Evolutionary conservation across 2,797 vertebrate species (phyloP), one percentile per base, ranked within the genome.

Genomic region (Mormyrops attenuatus): DNA sequence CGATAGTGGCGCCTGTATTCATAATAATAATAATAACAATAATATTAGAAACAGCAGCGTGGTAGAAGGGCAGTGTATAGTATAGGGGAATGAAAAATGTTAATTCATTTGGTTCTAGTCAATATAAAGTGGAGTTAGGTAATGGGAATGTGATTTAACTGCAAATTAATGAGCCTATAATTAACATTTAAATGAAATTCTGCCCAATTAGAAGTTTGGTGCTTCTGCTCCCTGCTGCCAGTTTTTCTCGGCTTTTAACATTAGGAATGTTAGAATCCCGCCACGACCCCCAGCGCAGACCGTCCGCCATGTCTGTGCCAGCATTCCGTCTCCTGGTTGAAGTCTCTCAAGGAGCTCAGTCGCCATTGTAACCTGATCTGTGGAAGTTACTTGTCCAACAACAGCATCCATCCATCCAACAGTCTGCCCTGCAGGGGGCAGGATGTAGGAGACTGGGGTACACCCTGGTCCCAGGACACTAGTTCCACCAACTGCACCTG

Each of bases 101-200:
- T 50, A 11, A 85, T 53, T 85, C 22, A 49, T 44, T 87, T n/a
- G 26, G 52, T 38, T 57, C 47, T 50, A 87, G 53, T 50, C 52
- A 57, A 87, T 85, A 52, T 87, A 20, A 55, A 57, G 26, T 57
- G 52, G 52, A n/a, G 52, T 87, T 87, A 57, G 15, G 50, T 34
- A 55, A 87, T 34, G 26, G 50, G 26, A 57, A 55, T 87, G 49
- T 55, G n/a, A 87, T 87, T 87, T 57, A 87, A 85, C 50, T 34
- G 85, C 52, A 87, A 87, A 87, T 87, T 57, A 57, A 87, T 55
- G 26, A 38, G 85, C 11, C 50, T 38, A 38, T 87, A 87, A 87
- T 87, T 87, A 87, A 55, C 85, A 57, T 34, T 87, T 26, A 87
- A 55, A 49, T 87, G 52, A 87, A 87, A 87, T 55, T 57, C 26